phyloP scores from a whole-genome alignment of 2,113 vertebrate genomes.

The Pholis gunnellus region DNA sequence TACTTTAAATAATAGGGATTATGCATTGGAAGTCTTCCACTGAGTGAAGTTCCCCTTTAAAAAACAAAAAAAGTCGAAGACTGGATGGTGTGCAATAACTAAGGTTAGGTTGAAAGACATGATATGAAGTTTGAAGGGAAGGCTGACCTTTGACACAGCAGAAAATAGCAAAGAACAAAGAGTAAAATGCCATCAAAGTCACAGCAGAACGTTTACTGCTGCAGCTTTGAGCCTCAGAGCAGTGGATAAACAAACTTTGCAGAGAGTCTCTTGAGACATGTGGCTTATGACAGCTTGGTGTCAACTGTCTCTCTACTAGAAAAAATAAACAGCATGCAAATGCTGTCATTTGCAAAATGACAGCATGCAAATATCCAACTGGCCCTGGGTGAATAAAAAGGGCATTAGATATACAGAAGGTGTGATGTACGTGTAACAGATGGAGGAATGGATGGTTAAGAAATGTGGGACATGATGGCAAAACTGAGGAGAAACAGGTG shows the following conservation, averaged over 20 bases:
- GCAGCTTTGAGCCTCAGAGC: slow-evolving; percentile 26
- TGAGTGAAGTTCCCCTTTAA: not conserved
- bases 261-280: slow-evolving; percentile 39
- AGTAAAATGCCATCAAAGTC: slow-evolving; percentile 28
- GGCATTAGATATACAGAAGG: slow-evolving; percentile 4
- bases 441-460: slow-evolving; percentile 6
- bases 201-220: slow-evolving; percentile 36
- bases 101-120: slow-evolving; percentile 14
- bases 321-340: slow-evolving; percentile 12
- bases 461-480: not conserved
- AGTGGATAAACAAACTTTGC: slow-evolving; percentile 38
- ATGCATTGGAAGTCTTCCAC: not conserved
- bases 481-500: not conserved
- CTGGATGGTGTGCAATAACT: not conserved
- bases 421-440: slow-evolving; percentile 20
- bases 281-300: slow-evolving; percentile 51
- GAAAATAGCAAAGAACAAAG: slow-evolving; percentile 45
- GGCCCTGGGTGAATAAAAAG: slow-evolving; percentile 25
- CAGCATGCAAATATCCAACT: slow-evolving; percentile 47
- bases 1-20: not conserved
- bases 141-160: slow-evolving; percentile 41
- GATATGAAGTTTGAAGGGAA: slow-evolving; percentile 13
- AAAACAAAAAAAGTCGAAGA: not conserved
- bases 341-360: too few relatives aligned
- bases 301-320: slow-evolving; percentile 31